phyloP scores from a whole-genome alignment of 2,797 vertebrate species.

The Gadopsis bispinosus region DNA sequence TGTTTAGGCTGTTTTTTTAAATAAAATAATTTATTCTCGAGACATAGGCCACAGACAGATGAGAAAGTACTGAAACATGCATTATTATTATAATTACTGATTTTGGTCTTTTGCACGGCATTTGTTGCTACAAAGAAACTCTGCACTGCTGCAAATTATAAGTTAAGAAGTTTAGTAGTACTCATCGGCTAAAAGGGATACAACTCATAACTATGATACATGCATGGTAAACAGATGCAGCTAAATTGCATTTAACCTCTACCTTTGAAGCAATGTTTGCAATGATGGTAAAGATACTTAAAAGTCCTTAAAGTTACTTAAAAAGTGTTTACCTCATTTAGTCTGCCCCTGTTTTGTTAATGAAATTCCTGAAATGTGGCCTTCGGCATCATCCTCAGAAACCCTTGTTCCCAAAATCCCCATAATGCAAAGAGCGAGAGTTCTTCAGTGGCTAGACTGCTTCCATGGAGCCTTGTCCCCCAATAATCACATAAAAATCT shows the following conservation, averaged over 20 bases:
- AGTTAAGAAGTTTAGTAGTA: neutral
- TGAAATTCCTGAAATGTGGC: slow-evolving; percentile 47
- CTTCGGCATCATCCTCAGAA: slow-evolving; percentile 36
- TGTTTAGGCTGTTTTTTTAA: neutral
- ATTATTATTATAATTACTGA: too few species aligned
- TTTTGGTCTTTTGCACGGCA: too few species aligned
- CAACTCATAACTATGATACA: neutral
- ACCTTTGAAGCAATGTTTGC: neutral
- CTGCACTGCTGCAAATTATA: neutral
- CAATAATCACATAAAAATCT: slow-evolving; percentile 58
- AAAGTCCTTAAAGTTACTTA: neutral
- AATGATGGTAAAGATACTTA: neutral
- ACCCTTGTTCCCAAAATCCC: slow-evolving; percentile 41
- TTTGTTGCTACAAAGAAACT: neutral
- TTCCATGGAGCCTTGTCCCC: slow-evolving; percentile 61
- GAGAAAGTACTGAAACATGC: too few species aligned
- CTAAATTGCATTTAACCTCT: neutral
- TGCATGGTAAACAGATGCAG: neutral
- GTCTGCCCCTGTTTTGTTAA: slow-evolving; percentile 27
- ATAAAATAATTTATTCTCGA: neutral
- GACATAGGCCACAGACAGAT: too few species aligned
- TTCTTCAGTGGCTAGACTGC: slow-evolving; percentile 46
- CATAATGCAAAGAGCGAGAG: slow-evolving; percentile 51
- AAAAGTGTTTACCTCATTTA: slow-evolving; percentile 23
- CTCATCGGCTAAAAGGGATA: neutral